These are phyloP conservation scores for Loxodonta africana DNA, from an alignment of 2,113 vertebrate genomes.

Conservation along the genomic window DNA sequence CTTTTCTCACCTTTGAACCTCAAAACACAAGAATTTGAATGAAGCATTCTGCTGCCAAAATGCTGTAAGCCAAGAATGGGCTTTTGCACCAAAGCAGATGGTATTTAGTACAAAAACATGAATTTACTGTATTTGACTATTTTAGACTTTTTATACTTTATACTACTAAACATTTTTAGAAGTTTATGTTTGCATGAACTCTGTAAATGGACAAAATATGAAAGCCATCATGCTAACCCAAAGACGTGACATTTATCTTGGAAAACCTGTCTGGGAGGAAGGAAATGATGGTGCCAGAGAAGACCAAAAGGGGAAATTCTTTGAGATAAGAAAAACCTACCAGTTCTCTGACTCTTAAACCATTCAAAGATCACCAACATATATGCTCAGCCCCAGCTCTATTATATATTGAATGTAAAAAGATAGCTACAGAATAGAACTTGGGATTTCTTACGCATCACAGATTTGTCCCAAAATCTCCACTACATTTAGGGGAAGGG, in stretches of 20 bases:
- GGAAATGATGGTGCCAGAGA: not conserved
- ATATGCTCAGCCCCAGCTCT: not conserved
- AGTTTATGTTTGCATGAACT: not conserved
- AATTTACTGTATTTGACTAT: not conserved
- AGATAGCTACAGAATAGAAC: not conserved
- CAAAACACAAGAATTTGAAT: not conserved
- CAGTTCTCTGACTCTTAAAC: not conserved
- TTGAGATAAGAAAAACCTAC: not conserved
- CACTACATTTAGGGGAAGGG: not conserved
- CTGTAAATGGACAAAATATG: not conserved
- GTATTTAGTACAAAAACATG: not conserved
- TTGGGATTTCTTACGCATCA: not conserved
- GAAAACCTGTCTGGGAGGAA: not conserved
- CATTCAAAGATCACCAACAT: not conserved
- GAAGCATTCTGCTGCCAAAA: not conserved
- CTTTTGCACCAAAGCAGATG: not conserved
- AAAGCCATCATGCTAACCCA: not conserved
- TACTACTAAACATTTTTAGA: not conserved
- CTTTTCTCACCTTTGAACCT: not conserved
- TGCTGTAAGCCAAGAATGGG: not conserved
- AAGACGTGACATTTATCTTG: not conserved
- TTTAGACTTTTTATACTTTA: not conserved
- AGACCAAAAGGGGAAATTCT: not conserved
- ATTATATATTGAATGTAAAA: not conserved
- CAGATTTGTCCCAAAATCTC: not conserved